A percentile compares a stretch with the other conserved stretches of the same genome.
phyloP scores from a whole-genome alignment of 2,113 vertebrate genomes.

The Ornithorhynchus anatinus region DNA sequence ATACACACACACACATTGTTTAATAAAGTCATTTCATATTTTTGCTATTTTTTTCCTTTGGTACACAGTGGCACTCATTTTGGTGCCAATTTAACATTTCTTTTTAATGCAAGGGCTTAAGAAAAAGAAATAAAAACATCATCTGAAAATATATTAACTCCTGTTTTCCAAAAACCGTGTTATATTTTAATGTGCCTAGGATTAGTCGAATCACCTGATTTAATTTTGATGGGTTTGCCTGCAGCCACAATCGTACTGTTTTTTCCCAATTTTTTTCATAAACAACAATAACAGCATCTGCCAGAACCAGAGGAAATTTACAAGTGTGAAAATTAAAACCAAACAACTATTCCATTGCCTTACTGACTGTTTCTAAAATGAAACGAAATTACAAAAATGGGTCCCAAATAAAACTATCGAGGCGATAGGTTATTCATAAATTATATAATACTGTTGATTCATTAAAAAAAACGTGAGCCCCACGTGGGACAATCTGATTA shows the following conservation, averaged over 20 bases:
- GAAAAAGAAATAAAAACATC: background rate
- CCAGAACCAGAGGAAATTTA: slow-evolving; percentile 1
- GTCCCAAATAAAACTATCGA: slow-evolving; percentile 23
- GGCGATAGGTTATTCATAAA: no score
- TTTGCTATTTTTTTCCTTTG: background rate
- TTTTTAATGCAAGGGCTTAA: background rate
- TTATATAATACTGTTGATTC: no score
- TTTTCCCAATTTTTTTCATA: slow-evolving; percentile 1
- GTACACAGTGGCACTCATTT: background rate
- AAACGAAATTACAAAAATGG: slow-evolving; percentile 7
- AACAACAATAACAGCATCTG: slow-evolving; percentile 7
- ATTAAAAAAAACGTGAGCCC: no score
- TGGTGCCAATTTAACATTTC: slow-evolving; percentile 12
- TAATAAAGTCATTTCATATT: background rate
- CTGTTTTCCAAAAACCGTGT: slow-evolving; percentile 7
- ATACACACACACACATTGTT: background rate
- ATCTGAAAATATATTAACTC: background rate
- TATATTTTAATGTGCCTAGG: background rate
- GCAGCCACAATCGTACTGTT: slow-evolving; percentile 13
- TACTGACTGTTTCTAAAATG: slow-evolving; percentile 11
- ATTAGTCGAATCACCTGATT: slow-evolving; percentile 23
- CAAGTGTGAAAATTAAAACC: slow-evolving; percentile 13
- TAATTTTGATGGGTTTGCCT: slow-evolving; percentile 2
- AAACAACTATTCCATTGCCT: slow-evolving; percentile 1
- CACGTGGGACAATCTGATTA: no score